Percentiles rank a stretch among this genome's conserved stretches.
Conservation (phyloP, 2,113 vertebrate species). For the Heterotis niloticus region DNA sequence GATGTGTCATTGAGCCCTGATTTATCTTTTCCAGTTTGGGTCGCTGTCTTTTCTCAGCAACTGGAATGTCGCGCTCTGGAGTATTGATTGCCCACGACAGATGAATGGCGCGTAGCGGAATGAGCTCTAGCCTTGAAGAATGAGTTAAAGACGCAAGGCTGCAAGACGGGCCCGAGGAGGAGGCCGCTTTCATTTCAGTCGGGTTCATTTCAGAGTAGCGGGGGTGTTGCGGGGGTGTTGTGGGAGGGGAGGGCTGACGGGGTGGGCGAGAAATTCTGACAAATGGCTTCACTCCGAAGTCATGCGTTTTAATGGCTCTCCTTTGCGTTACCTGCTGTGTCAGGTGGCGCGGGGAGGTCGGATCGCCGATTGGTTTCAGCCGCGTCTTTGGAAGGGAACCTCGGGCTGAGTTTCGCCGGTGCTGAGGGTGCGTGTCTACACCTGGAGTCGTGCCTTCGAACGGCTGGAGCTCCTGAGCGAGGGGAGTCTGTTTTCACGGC, state of each 20-base stretch:
- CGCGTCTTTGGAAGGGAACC: background rate
- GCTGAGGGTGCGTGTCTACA: background rate
- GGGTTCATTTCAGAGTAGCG: background rate
- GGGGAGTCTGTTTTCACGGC: no score
- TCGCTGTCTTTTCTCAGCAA: background rate
- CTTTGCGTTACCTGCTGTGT: background rate
- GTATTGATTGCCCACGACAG: conserved; percentile 4
- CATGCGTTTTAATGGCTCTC: background rate
- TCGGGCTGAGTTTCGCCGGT: background rate
- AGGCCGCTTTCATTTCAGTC: conserved; percentile 4
- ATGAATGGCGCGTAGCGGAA: background rate
- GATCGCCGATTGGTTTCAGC: background rate
- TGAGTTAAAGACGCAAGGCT: background rate
- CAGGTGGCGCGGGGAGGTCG: background rate
- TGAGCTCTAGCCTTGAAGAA: background rate
- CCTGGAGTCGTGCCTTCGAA: background rate
- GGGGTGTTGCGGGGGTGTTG: background rate
- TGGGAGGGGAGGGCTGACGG: no score
- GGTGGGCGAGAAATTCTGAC: background rate
- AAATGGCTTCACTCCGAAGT: background rate
- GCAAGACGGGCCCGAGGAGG: background rate
- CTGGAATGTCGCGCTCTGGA: background rate
- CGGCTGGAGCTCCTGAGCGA: no score
- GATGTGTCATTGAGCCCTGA: background rate
- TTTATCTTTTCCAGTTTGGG: background rate